phyloP scores from a whole-genome alignment of 2,888 invertebrate genomes.

The Teinopalpus imperialis region DNA sequence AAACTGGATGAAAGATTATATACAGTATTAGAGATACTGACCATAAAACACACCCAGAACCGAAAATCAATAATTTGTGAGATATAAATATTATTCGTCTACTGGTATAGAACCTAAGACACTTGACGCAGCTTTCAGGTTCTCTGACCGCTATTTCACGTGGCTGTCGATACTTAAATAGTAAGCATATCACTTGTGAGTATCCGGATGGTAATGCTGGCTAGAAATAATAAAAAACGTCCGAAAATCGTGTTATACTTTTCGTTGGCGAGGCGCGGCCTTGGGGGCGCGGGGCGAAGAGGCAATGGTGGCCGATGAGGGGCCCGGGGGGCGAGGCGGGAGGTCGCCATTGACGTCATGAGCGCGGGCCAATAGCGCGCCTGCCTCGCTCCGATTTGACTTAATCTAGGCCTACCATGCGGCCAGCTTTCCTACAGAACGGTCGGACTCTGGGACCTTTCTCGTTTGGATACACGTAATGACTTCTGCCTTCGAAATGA shows the following conservation, averaged over 20 bases:
- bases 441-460: conserved; percentile 1
- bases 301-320: too few species aligned
- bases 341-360: conserved; percentile 80
- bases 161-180: not conserved
- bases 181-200: not conserved
- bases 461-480: conserved; percentile 5
- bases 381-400: conserved; percentile 53
- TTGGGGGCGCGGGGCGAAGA: conserved; percentile 49
- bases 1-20: too few species aligned
- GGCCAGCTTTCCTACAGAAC: conserved; percentile 10
- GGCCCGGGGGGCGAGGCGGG: conserved; percentile 46
- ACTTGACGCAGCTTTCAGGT: too few species aligned
- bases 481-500: not conserved
- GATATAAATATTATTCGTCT: too few species aligned
- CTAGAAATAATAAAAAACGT: conserved; percentile 38
- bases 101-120: too few species aligned
- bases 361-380: conserved; percentile 62
- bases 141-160: too few species aligned
- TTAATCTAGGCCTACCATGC: conserved; percentile 42
- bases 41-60: too few species aligned
- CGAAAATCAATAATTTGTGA: too few species aligned
- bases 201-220: conserved; percentile 10
- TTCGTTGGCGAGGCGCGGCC: conserved; percentile 69
- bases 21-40: too few species aligned
- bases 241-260: conserved; percentile 74